Percentiles rank a stretch among this genome's conserved stretches.
Conservation (phyloP, 2,113 vertebrate genomes). For the Eulemur macaco region DNA sequence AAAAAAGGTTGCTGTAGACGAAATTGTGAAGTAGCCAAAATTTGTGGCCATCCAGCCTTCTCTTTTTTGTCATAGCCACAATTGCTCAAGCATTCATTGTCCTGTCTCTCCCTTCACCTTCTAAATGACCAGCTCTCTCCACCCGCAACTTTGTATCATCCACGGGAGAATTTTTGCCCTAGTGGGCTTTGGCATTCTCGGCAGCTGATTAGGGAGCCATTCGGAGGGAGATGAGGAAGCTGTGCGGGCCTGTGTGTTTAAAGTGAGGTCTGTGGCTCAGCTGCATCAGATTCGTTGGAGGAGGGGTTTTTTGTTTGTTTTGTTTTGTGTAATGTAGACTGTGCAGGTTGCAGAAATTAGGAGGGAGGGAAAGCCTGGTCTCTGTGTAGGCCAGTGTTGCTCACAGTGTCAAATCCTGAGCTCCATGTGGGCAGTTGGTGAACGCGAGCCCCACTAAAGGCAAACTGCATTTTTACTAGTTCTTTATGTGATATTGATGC, state of each 20-base stretch:
- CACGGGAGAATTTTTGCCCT: neutral
- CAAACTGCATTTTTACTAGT: neutral
- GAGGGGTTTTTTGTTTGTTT: neutral
- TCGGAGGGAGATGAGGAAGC: neutral
- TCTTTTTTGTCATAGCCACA: neutral
- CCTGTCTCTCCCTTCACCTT: neutral
- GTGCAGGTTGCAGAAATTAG: neutral
- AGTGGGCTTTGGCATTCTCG: neutral
- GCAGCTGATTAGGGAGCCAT: neutral
- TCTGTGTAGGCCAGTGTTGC: neutral
- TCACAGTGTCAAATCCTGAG: neutral
- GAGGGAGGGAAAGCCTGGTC: too few species aligned
- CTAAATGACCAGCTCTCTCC: neutral
- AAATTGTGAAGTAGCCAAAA: neutral
- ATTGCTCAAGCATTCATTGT: neutral
- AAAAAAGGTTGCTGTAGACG: neutral
- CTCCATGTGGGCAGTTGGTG: neutral
- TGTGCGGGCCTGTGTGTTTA: neutral
- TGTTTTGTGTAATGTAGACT: neutral
- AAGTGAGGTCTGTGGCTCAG: neutral
- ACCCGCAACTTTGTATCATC: neutral
- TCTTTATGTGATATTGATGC: neutral
- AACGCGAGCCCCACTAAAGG: neutral
- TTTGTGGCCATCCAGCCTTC: neutral
- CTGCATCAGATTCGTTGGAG: neutral